Percentiles rank a stretch among this genome's conserved stretches.
Conservation (phyloP, 1,140 invertebrate genomes). For the Aphelenchoides fujianensis region DNA sequence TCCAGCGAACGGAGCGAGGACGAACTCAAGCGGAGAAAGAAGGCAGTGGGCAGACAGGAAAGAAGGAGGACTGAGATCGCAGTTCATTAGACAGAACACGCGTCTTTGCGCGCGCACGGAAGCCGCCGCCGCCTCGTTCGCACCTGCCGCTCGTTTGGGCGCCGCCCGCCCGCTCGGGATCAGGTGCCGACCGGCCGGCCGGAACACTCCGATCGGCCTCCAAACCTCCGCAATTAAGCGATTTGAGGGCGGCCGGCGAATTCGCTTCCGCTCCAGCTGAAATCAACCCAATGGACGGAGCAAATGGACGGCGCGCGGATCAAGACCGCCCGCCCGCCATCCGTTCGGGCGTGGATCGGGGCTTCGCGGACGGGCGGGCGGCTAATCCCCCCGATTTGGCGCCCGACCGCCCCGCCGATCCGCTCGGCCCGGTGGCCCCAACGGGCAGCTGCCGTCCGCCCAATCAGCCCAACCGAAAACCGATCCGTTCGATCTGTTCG, state of each 20-base stretch:
- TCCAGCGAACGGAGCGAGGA: too few species aligned
- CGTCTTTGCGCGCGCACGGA: not conserved
- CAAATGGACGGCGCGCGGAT: not conserved
- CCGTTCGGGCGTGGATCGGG: not conserved
- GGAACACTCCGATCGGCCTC: not conserved
- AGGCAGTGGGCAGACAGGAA: not conserved
- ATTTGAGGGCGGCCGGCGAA: not conserved
- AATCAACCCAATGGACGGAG: not conserved
- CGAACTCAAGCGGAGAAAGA: too few species aligned
- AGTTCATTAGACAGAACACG: not conserved
- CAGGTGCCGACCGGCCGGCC: not conserved
- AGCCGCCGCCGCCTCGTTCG: not conserved
- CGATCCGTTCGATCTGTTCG: too few species aligned
- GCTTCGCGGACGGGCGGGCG: not conserved
- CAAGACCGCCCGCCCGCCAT: not conserved
- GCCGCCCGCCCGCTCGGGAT: too few species aligned
- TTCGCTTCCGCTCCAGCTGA: not conserved
- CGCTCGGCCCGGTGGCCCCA: not conserved
- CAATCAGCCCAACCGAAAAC: too few species aligned
- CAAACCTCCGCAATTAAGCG: not conserved
- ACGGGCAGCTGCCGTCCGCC: too few species aligned
- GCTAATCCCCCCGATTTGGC: not conserved
- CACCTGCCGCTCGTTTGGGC: slow-evolving; percentile 1
- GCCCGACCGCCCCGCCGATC: not conserved
- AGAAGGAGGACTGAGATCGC: not conserved